Percentiles rank a stretch among this genome's conserved stretches.
phyloP scores from a whole-genome alignment of 2,888 invertebrate species.

The Nomada lathburiana region DNA sequence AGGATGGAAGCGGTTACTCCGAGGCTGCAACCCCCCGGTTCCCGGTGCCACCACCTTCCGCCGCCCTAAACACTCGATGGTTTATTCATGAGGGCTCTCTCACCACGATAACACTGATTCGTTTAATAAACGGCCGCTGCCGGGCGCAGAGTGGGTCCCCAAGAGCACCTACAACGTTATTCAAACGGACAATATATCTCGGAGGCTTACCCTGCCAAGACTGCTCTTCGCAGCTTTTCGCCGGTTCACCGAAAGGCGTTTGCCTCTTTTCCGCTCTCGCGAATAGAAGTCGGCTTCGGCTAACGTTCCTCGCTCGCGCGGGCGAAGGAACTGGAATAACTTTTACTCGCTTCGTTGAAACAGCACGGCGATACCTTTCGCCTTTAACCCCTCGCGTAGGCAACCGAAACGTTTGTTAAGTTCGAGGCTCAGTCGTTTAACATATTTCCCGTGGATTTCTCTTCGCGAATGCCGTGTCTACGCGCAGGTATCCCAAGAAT shows the following conservation, averaged over 20 bases:
- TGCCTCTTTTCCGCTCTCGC: slow-evolving; percentile 54
- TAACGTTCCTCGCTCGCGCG: neutral
- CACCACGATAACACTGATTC: slow-evolving; percentile 84
- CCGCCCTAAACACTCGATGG: slow-evolving; percentile 83
- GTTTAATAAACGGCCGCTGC: slow-evolving; percentile 82
- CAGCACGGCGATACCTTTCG: neutral
- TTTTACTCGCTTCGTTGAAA: slow-evolving; percentile 18
- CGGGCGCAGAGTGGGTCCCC: slow-evolving; percentile 65
- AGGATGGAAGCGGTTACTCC: slow-evolving; percentile 63
- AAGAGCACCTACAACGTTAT: slow-evolving; percentile 77
- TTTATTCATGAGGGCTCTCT: slow-evolving; percentile 83
- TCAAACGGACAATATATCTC: slow-evolving; percentile 82
- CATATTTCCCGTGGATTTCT: too few relatives aligned
- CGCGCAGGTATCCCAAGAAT: too few relatives aligned
- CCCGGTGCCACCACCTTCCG: slow-evolving; percentile 69
- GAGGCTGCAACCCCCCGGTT: slow-evolving; percentile 72
- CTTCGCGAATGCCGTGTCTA: too few relatives aligned
- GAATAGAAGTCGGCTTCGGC: neutral
- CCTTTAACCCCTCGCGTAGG: too few relatives aligned
- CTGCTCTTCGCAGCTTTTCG: slow-evolving; percentile 62
- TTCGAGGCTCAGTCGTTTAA: too few relatives aligned
- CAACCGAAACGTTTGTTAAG: too few relatives aligned
- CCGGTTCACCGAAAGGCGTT: slow-evolving; percentile 30
- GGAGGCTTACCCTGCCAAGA: slow-evolving; percentile 80
- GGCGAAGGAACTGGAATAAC: slow-evolving; percentile 29